Conservation (phyloP, 2,888 invertebrate species). For the Charanyca ferruginea region DNA sequence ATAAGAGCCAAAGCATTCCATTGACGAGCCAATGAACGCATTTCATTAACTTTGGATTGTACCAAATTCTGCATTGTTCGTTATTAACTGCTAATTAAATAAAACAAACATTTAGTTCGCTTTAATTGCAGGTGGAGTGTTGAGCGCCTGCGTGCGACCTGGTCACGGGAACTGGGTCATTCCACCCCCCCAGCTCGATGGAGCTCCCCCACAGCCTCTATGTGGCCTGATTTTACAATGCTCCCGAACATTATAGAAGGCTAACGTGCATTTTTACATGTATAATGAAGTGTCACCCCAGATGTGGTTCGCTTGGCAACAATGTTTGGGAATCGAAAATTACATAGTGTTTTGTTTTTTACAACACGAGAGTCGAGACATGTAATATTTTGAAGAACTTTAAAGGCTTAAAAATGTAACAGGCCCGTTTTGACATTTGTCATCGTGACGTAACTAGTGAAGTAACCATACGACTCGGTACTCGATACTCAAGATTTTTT, state of each 20-base stretch:
- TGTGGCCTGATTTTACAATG: constrained; percentile 61
- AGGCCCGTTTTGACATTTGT: too few species aligned
- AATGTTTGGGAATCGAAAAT: neutral
- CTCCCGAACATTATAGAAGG: constrained; percentile 50
- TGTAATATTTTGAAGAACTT: neutral
- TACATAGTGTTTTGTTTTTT: neutral
- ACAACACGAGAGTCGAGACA: too few species aligned
- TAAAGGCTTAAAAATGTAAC: too few species aligned
- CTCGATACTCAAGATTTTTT: too few species aligned
- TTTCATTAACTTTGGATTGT: constrained; percentile 18
- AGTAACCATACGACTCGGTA: too few species aligned
- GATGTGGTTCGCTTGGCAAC: neutral
- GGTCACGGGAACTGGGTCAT: constrained; percentile 85
- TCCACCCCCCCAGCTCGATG: constrained; percentile 55
- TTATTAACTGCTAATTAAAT: constrained; percentile 45
- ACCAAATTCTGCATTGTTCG: constrained; percentile 18
- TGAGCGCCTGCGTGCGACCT: constrained; percentile 77
- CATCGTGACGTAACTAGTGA: too few species aligned
- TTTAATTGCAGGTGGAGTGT: constrained; percentile 72
- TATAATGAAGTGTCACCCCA: neutral
- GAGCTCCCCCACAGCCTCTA: constrained; percentile 51
- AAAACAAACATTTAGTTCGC: constrained; percentile 58
- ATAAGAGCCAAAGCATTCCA: constrained; percentile 14
- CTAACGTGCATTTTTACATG: constrained; percentile 37
- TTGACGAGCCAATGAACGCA: constrained; percentile 31